phyloP scores from a whole-genome alignment of 2,797 vertebrate species.

The Sebastes kiyomatsui region DNA sequence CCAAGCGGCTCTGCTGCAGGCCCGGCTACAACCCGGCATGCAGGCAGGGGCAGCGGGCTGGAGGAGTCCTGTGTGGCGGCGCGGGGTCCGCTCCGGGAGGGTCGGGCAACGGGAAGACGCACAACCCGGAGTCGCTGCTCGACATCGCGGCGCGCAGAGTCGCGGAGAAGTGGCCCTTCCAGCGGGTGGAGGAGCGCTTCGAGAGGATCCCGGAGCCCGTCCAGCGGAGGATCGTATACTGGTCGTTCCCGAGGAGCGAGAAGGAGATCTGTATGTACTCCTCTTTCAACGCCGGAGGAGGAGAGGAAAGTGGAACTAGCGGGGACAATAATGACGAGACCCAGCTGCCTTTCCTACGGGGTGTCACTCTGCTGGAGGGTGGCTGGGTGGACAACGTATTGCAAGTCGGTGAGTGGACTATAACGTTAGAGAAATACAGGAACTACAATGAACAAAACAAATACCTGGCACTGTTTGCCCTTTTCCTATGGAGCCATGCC shows the following conservation, averaged over 20 bases:
- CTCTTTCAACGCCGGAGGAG: conserved; percentile 94
- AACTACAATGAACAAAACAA: conserved; percentile 43
- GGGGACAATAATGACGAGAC: conserved; percentile 89
- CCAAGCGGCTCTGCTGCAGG: conserved; percentile 99
- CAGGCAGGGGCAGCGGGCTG: conserved; percentile 92
- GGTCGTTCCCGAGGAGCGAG: conserved; percentile 97
- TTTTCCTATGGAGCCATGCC: conserved; percentile 47
- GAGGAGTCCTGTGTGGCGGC: conserved; percentile 85
- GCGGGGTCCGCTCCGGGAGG: conserved; percentile 86
- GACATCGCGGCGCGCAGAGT: conserved; percentile 96
- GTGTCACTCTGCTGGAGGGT: conserved; percentile 93
- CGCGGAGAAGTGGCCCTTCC: conserved; percentile 98
- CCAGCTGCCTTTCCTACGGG: conserved; percentile 94
- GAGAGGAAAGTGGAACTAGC: conserved; percentile 88
- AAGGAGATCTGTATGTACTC: conserved; percentile 99
- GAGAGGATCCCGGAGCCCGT: conserved; percentile 98
- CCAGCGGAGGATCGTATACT: conserved; percentile 97
- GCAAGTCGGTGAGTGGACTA: conserved; percentile 95
- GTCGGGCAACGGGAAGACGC: conserved; percentile 87
- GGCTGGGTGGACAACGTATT: conserved; percentile 98
- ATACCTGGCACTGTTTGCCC: conserved; percentile 42
- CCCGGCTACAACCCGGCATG: conserved; percentile 92
- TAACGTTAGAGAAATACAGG: conserved; percentile 44
- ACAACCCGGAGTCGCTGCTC: conserved; percentile 94
- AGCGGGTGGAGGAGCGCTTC: conserved; percentile 97